A percentile compares a stretch with the other conserved stretches of the same genome.
These are phyloP conservation scores for Keiferia lycopersicella DNA, from an alignment of 2,888 invertebrate genomes.

Conservation along the genomic window DNA sequence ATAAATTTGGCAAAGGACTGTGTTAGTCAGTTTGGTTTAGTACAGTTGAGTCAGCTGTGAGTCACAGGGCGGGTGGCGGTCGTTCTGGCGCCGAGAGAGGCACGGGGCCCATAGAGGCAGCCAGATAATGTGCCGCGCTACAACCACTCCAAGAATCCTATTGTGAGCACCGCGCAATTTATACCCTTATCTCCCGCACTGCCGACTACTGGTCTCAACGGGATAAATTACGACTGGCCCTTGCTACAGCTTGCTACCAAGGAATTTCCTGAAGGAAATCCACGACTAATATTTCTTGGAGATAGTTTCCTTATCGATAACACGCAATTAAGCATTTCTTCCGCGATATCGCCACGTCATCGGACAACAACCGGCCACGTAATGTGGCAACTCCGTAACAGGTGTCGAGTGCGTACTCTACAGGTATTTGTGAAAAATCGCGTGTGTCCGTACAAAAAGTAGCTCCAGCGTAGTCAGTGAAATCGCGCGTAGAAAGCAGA, in stretches of 20 bases:
- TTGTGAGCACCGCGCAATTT: constrained; percentile 69
- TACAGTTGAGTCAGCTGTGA: constrained; percentile 67
- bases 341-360: constrained; percentile 30
- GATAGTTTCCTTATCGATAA: constrained; percentile 22
- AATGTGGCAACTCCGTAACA: constrained; percentile 38
- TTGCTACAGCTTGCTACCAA: constrained; percentile 1
- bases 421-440: constrained; percentile 67
- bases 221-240: constrained; percentile 37
- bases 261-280: constrained; percentile 30
- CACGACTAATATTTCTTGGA: constrained; percentile 10
- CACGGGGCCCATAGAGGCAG: constrained; percentile 55
- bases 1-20: neutral
- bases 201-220: constrained; percentile 44
- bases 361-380: constrained; percentile 34
- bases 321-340: constrained; percentile 23
- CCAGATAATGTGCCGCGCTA: constrained; percentile 54
- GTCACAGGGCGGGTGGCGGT: constrained; percentile 53
- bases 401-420: constrained; percentile 48
- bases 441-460: constrained; percentile 60
- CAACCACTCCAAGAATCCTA: constrained; percentile 68
- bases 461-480: constrained; percentile 58
- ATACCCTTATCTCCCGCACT: constrained; percentile 64
- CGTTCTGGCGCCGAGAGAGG: constrained; percentile 46
- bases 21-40: constrained; percentile 50
- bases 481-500: constrained; percentile 81